Percentiles rank a stretch among this genome's conserved stretches.
Conservation (phyloP, 1,140 invertebrate genomes). For the Triops longicaudatus region DNA sequence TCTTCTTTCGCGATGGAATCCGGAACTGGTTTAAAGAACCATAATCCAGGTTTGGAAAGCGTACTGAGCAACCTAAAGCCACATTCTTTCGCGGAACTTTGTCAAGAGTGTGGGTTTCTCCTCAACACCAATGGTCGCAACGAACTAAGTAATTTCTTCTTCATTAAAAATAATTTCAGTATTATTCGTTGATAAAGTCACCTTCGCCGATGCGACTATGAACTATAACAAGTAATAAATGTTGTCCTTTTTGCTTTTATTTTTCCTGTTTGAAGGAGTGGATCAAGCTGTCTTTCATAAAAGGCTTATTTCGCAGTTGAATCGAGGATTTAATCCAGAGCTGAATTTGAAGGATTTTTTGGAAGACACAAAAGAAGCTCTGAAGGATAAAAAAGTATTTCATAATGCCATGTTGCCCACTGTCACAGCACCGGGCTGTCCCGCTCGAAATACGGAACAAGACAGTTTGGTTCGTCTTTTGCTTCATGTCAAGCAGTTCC, state of each 20-base stretch:
- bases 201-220: too few species aligned
- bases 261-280: not conserved
- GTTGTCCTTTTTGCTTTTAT: not conserved
- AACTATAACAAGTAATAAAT: not conserved
- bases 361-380: not conserved
- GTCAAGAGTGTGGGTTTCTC: not conserved
- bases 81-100: not conserved
- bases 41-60: not conserved
- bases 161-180: too few species aligned
- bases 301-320: not conserved
- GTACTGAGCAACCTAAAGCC: not conserved
- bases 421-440: not conserved
- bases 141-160: not conserved
- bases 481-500: conserved; percentile 21
- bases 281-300: not conserved
- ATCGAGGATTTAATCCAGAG: not conserved
- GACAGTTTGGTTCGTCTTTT: conserved; percentile 28
- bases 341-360: conserved; percentile 8
- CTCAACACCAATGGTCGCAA: not conserved
- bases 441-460: conserved; percentile 16
- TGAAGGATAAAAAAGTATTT: not conserved
- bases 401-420: not conserved
- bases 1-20: not conserved
- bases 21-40: not conserved
- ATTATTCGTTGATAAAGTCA: too few species aligned